Conservation (phyloP, 1,140 invertebrate species). For the Idris sp. region DNA sequence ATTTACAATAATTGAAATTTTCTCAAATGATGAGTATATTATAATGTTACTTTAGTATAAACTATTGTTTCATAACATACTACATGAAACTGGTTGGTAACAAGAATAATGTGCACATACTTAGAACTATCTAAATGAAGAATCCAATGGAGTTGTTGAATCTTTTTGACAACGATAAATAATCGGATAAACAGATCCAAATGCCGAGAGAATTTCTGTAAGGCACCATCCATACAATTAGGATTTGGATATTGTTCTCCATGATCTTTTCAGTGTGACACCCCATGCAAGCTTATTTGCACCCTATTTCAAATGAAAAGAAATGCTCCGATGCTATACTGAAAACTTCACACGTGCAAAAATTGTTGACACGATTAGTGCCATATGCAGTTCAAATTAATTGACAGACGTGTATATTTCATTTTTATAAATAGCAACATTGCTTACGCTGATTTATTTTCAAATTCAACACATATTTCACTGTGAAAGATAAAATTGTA, state of each 20-base stretch:
- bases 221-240: constrained; percentile 57
- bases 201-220: constrained; percentile 66
- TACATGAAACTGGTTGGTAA: constrained; percentile 54
- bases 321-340: constrained; percentile 33
- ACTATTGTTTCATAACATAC: too few species aligned
- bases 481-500: too few species aligned
- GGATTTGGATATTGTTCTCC: constrained; percentile 52
- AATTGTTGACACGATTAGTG: constrained; percentile 46
- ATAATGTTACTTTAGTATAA: too few species aligned
- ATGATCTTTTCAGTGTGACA: constrained; percentile 35
- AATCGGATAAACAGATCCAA: constrained; percentile 72
- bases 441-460: too few species aligned
- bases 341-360: constrained; percentile 52
- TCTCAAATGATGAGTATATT: too few species aligned
- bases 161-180: constrained; percentile 74
- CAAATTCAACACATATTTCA: too few species aligned
- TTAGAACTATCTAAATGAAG: constrained; percentile 28
- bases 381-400: constrained; percentile 53
- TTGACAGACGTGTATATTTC: constrained; percentile 18
- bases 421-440: constrained; percentile 8
- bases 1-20: too few species aligned
- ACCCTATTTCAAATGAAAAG: constrained; percentile 56
- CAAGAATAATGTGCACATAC: constrained; percentile 65
- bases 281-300: constrained; percentile 51
- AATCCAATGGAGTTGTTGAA: constrained; percentile 40